Base-by-base conservation (phyloP, 2,888 invertebrate genomes). In the Ectemnius cavifrons region DNA sequence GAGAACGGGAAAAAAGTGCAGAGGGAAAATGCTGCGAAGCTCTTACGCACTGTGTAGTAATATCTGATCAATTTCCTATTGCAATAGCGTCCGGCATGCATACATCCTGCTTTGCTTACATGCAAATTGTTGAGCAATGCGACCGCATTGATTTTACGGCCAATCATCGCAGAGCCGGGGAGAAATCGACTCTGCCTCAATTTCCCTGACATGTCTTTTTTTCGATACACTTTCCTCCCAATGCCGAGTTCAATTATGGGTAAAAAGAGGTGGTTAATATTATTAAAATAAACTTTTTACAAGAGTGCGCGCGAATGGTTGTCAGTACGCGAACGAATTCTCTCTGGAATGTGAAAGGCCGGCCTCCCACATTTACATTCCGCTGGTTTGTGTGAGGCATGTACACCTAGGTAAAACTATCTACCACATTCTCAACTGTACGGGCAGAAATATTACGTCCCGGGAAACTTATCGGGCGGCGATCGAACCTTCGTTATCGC, bases 331-430 rank as follows among this genome's bases (percentile, higher is more conserved):
- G 61, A 68, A 73, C 59, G 64, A 80, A 80, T 78, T 78, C 78
- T 80, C 80, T 69, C 77, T 71, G 81, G 81, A 81, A 81, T 81
- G 81, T 81, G 81, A 81, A 81, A 81, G 81, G 81, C 77, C 8
- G 37, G 37, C 11, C 74, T 69, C 73, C 71, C 68, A 67, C 76
- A 67, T 68, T 71, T 75, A 75, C 58, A 67, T 73, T 37, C 67
- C 68, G 47, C 13, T 11, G 59, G 69, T 67, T 47, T 16, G 49
- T 16, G 46, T 64, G 20, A 20, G 27, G 37, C 56, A 47, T 56
- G 57, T 27, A 23, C 37, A 14, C 46, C 37, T 18, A 23, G 4
- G 46, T 14, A 11, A 63, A 13, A 37, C 37, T 37, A 18, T 47
- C 67, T 63, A 68, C 63, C 68, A 45, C 52, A 63, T 69, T 75